Evolutionary conservation across 2,888 invertebrate species (phyloP).

Genomic region (Allophyes oxyacanthae): DNA sequence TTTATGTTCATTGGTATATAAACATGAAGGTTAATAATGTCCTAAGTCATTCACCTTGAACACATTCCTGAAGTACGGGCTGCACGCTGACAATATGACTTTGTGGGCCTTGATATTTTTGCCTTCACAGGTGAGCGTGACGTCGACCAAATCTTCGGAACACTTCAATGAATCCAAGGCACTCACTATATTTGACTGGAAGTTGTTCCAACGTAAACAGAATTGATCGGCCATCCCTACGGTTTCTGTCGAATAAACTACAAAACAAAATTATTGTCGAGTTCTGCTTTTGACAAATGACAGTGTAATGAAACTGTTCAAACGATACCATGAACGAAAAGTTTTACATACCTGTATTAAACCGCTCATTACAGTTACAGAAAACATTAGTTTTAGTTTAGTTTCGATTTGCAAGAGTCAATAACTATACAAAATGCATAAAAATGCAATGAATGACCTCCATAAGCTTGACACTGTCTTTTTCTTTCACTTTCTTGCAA

Average conservation of each 20-base stretch:
- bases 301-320: conserved; percentile 47
- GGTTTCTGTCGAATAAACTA: conserved; percentile 70
- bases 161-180: conserved; percentile 92
- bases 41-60: conserved; percentile 91
- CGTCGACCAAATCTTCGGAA: conserved; percentile 92
- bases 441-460: conserved; percentile 88
- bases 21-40: conserved; percentile 84
- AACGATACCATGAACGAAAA: conserved; percentile 20
- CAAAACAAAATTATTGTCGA: conserved; percentile 67
- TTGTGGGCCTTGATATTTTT: conserved; percentile 93
- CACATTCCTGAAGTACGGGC: conserved; percentile 93
- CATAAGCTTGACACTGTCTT: conserved; percentile 80
- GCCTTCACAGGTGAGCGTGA: conserved; percentile 93
- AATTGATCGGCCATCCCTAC: conserved; percentile 91
- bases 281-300: conserved; percentile 66
- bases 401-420: conserved; percentile 52
- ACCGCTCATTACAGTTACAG: conserved; percentile 66
- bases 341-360: conserved; percentile 61
- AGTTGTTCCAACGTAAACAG: conserved; percentile 93
- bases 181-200: conserved; percentile 92
- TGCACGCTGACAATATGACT: conserved; percentile 93
- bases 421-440: conserved; percentile 72
- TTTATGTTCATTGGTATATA: conserved; percentile 67
- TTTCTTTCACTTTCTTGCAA: conserved; percentile 76
- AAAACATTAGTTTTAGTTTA: conserved; percentile 63